phyloP scores from a whole-genome alignment of 2,113 vertebrate species.

The Pluvianellus socialis region DNA sequence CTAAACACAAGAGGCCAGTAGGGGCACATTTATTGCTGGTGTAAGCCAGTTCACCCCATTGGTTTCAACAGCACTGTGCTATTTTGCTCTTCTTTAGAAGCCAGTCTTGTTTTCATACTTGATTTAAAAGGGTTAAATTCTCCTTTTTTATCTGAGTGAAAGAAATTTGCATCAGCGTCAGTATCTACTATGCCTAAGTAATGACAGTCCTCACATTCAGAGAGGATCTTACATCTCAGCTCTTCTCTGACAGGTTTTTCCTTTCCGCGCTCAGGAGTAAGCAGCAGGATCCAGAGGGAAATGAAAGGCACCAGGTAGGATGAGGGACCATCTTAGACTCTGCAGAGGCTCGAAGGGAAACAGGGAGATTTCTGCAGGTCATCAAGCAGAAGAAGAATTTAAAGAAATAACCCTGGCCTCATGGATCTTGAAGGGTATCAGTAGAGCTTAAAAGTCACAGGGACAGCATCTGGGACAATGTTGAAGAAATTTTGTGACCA shows the following conservation, averaged over 20 bases:
- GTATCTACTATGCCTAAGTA: neutral
- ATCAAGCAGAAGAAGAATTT: neutral
- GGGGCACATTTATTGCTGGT: neutral
- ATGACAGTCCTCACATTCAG: neutral
- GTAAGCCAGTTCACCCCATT: neutral
- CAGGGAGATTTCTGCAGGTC: neutral
- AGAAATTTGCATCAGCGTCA: neutral
- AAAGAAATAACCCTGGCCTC: neutral
- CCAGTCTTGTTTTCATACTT: neutral
- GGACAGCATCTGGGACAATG: neutral
- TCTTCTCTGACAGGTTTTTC: neutral
- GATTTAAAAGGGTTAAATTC: neutral
- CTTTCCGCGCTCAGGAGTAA: neutral
- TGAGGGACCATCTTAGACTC: neutral
- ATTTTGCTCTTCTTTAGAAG: neutral
- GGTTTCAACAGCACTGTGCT: neutral
- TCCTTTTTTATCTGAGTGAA: neutral
- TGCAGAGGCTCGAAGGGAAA: neutral
- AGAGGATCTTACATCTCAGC: neutral
- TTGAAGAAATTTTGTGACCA: neutral
- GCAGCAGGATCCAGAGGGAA: neutral
- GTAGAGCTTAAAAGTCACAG: neutral
- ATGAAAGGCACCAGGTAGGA: neutral
- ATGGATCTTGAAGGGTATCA: neutral
- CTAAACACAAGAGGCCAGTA: neutral